A percentile compares a stretch with the other conserved stretches of the same genome.
Conservation (phyloP, 2,797 vertebrate genomes). For the Anableps anableps region DNA sequence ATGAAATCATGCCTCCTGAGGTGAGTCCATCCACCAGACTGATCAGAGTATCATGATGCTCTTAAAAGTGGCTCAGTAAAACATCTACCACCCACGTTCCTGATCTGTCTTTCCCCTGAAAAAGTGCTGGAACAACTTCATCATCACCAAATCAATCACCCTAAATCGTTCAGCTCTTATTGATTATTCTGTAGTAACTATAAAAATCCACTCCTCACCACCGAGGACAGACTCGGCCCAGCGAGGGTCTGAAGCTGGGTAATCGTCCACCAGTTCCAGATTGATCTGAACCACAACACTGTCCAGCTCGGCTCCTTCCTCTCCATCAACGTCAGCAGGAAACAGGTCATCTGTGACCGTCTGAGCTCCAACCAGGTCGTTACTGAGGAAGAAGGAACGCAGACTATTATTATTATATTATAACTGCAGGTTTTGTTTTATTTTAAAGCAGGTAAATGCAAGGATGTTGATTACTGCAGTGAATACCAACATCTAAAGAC, state of each 20-base stretch:
- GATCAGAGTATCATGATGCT: too few relatives aligned
- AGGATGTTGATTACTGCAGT: neutral
- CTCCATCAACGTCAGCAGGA: slow-evolving; percentile 73
- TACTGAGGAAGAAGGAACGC: slow-evolving; percentile 70
- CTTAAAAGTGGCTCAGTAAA: too few relatives aligned
- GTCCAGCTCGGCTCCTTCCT: slow-evolving; percentile 86
- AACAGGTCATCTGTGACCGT: slow-evolving; percentile 87
- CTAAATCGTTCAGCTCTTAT: neutral
- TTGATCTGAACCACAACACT: slow-evolving; percentile 87
- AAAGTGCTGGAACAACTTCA: too few relatives aligned
- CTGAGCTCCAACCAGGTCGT: slow-evolving; percentile 88
- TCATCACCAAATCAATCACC: neutral
- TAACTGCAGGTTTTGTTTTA: neutral
- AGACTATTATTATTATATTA: neutral
- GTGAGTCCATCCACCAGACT: too few relatives aligned
- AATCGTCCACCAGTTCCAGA: slow-evolving; percentile 92
- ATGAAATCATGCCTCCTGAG: too few relatives aligned
- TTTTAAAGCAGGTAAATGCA: neutral
- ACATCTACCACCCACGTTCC: too few relatives aligned
- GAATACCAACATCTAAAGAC: neutral
- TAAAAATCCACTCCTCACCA: slow-evolving; percentile 80
- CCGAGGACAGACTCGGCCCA: slow-evolving; percentile 97
- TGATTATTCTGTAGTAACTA: neutral
- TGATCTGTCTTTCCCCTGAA: too few relatives aligned
- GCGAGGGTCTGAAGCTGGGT: slow-evolving; percentile 94